Evolutionary conservation across 2,888 invertebrate species (phyloP), one percentile per base, ranked within the genome.

Genomic region (Caradrina clavipalpis): DNA sequence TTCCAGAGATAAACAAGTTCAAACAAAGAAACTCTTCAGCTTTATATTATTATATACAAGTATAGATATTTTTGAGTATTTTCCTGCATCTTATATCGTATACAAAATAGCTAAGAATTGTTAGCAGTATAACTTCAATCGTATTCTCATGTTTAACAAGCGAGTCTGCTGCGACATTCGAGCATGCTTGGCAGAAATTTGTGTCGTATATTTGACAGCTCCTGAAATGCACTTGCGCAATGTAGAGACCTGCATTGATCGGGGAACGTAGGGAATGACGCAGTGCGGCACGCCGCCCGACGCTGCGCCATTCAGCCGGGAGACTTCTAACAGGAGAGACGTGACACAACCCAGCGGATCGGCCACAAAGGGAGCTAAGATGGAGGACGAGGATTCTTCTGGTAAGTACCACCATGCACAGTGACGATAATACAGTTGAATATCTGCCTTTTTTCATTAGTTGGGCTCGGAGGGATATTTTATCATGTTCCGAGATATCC

Each of bases 141-240:
- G 45, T 45, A 2, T 45, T 17, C 10, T 45, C 31, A 31, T 31
- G 31, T 7, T 31, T 31, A 7, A 15, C 15, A 17, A 45, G 15
- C 15, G 13, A 13, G 42, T 13, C 42, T 15, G 35, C 26, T 31
- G 31, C 7, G 35, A 35, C 17, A 3, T 42, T 42, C 42, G n/a
- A 61, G 45, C 76, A 57, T 17, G 50, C 13, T 49, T 39, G 45
- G 10, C 42, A 54, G 42, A 22, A 31, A 17, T 26, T 13, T 49
- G 8, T 1, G 1, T 22, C 58, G 50, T 77, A 56, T 77, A 21
- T 56, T 73, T 26, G 19, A 19, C 45, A n/a, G 3, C 22, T 51
- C 31, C 50, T 56, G 64, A 59, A 59, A 35, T 78, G 74, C 74
- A 75, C 59, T 63, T 75, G 73, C 74, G 74, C 64, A 35, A 22